Evolutionary conservation across 1,140 invertebrate species (phyloP).

Genomic region (Diabrotica virgifera): DNA sequence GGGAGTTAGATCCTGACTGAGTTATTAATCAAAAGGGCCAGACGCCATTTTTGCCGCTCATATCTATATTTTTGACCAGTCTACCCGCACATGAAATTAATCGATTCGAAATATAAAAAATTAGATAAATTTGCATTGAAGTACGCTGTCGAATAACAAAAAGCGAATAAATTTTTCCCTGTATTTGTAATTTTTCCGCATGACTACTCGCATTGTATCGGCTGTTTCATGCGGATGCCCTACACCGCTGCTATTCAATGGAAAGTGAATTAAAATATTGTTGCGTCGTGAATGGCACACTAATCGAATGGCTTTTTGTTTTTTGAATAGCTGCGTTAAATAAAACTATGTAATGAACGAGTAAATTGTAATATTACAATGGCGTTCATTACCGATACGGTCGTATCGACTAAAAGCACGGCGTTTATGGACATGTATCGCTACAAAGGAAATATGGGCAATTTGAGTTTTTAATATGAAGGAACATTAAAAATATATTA

Average conservation of each 20-base stretch:
- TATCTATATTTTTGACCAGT: no score
- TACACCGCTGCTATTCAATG: not conserved
- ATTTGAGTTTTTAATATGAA: no score
- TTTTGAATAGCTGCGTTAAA: not conserved
- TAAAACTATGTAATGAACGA: not conserved
- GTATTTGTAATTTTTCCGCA: not conserved
- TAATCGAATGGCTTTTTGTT: not conserved
- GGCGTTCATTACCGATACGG: not conserved
- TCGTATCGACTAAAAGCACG: no score
- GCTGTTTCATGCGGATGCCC: not conserved
- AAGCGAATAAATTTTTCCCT: slow-evolving; percentile 1
- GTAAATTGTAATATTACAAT: not conserved
- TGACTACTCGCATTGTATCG: not conserved
- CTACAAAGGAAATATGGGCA: no score
- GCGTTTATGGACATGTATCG: no score
- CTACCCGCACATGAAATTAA: not conserved
- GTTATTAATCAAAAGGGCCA: no score
- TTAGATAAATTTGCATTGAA: not conserved
- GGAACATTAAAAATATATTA: no score
- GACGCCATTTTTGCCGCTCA: no score
- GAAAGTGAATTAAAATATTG: not conserved
- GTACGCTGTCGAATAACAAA: not conserved
- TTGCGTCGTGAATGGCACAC: not conserved
- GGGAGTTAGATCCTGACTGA: no score
- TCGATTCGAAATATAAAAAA: not conserved